Percentiles rank a stretch among this genome's conserved stretches.
These are phyloP conservation scores for Malacosoma neustria DNA, from an alignment of 2,888 invertebrate genomes.

Conservation along the genomic window DNA sequence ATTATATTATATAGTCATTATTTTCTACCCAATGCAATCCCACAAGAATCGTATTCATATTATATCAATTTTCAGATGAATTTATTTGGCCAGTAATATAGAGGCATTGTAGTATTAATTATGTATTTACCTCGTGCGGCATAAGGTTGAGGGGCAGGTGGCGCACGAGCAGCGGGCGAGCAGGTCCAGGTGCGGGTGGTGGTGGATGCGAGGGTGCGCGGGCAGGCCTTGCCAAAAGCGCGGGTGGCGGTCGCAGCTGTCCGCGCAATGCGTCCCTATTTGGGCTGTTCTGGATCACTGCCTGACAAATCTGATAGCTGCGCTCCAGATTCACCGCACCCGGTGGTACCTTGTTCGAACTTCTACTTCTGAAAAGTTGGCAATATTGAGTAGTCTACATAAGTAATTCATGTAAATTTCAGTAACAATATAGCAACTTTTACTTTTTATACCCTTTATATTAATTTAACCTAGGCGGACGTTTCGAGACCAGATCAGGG, in stretches of 20 bases:
- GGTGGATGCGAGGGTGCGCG: constrained; percentile 37
- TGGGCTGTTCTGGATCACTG: constrained; percentile 94
- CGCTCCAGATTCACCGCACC: constrained; percentile 94
- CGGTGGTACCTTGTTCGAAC: constrained; percentile 86
- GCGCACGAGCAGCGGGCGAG: constrained; percentile 71
- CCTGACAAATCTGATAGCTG: constrained; percentile 95
- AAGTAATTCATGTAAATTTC: neutral
- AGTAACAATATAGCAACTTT: too few relatives aligned
- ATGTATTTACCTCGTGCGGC: constrained; percentile 50
- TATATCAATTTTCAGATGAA: too few relatives aligned
- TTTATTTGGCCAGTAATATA: too few relatives aligned
- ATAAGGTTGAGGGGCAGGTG: constrained; percentile 79
- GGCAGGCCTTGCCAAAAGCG: constrained; percentile 75
- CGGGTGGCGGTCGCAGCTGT: constrained; percentile 90
- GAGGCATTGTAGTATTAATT: too few relatives aligned
- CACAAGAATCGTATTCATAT: too few relatives aligned
- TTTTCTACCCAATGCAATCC: too few relatives aligned
- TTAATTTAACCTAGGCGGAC: too few relatives aligned
- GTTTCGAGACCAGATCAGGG: too few relatives aligned
- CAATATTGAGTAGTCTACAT: neutral
- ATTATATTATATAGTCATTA: too few relatives aligned
- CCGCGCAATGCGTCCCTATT: constrained; percentile 90
- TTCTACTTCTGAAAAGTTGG: constrained; percentile 62
- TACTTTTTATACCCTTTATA: too few relatives aligned
- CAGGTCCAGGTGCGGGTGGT: constrained; percentile 25